These are phyloP conservation scores for Propithecus deckenii DNA, from an alignment of 2,797 vertebrate species.

Conservation along the genomic window DNA sequence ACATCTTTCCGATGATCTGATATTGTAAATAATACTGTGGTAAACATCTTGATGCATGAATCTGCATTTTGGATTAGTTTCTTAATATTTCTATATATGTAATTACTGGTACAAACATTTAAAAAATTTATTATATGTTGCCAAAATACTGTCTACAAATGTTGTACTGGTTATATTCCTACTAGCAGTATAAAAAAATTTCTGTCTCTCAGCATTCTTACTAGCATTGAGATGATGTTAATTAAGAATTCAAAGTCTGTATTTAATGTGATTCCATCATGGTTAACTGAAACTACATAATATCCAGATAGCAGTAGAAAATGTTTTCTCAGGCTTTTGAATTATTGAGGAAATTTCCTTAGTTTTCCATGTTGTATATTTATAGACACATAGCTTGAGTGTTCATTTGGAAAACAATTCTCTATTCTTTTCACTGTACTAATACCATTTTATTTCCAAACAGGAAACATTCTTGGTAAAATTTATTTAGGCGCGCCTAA, in stretches of 20 bases:
- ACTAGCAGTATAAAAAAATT: not conserved
- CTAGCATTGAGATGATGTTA: not conserved
- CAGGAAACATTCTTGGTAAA: not conserved
- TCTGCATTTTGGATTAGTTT: slow-evolving; percentile 18
- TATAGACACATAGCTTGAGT: not conserved
- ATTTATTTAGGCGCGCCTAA: not conserved
- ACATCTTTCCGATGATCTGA: slow-evolving; percentile 6
- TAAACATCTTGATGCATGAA: slow-evolving; percentile 2
- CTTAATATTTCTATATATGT: slow-evolving; percentile 37
- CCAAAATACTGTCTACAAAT: not conserved
- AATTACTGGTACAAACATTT: slow-evolving; percentile 11
- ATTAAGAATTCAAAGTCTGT: not conserved
- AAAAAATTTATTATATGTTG: slow-evolving; percentile 17
- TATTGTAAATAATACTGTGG: slow-evolving; percentile 30
- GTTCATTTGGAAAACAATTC: not conserved
- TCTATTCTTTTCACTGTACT: not conserved
- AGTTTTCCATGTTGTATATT: not conserved
- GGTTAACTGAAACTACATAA: not conserved
- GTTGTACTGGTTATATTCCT: not conserved
- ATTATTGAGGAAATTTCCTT: slow-evolving; percentile 1
- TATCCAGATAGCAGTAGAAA: not conserved
- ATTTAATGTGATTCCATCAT: not conserved
- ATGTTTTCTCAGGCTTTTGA: slow-evolving; percentile 7
- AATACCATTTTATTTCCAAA: slow-evolving; percentile 24
- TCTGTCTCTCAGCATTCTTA: not conserved